Base-by-base conservation (phyloP, 2,797 vertebrate genomes). In the Chiroxiphia lanceolata region DNA sequence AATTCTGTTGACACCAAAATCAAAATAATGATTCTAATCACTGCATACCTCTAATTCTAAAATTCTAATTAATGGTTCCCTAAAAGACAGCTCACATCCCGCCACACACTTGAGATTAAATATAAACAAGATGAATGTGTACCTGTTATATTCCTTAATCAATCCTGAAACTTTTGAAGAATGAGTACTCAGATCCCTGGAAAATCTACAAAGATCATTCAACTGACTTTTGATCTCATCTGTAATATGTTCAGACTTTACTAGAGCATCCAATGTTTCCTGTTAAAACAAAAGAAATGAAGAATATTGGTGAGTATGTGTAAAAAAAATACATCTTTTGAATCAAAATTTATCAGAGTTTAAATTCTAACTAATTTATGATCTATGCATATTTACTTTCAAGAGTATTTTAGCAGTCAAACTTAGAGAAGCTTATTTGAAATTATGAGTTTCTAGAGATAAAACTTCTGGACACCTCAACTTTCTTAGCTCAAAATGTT, bases 121-220 rank as follows among this genome's bases (percentile, higher is more conserved):
- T 53, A n/a, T 53, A 91, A 92, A 83, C 29, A 90, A 95, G 48
- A 85, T 18, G 10, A 91, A 87, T 53, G 31, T 51, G 96, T 95
- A 99, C 99, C 99, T 99, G 97, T 99, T 99, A 95, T 99, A 99
- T 63, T 99, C 99, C 87, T 99, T 99, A 95, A 99, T 99, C 87
- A 99, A 97, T 51, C 98, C 97, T 64, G 99, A 99, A 68, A 99
- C 99, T 96, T 98, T 99, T 34, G 98, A 98, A 60, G 99, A 99
- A 91, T 99, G 98, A 44, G 96, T 89, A 42, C 98, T 99, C 93
- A 99, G 97, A 94, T 99, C 99, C 97, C 98, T 98, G 94, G 99
- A 99, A 98, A 99, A 99, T 60, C 98, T 98, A 93, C 99, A 99
- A 44, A 99, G 98, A 72, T 99, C 99, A 80, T 99, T 99, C 54